Percentiles rank a stretch among this genome's conserved stretches.
Evolutionary conservation across 1,140 invertebrate species (phyloP).

Genomic region (Drosophila murphyi): DNA sequence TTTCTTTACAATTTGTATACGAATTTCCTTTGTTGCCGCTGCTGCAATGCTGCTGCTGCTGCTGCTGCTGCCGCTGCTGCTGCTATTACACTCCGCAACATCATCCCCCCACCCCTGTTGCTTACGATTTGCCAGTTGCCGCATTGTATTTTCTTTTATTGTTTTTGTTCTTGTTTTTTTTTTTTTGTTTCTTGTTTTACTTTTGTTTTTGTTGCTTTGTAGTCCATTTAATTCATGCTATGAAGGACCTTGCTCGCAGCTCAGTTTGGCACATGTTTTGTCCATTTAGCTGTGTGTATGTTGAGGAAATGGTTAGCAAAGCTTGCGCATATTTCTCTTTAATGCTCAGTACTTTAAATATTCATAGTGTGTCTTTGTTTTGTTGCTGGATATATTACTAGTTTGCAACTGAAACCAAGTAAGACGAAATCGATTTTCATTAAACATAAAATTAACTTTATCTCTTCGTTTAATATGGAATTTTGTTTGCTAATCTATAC

Average conservation of each 20-base stretch:
- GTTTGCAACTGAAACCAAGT: background rate
- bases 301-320: constrained; percentile 59
- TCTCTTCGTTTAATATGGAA: background rate
- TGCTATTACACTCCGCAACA: background rate
- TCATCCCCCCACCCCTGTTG: constrained; percentile 15
- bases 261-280: constrained; percentile 67
- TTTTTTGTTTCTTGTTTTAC: constrained; percentile 24
- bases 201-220: constrained; percentile 69
- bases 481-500: background rate
- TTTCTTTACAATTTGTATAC: constrained; percentile 83
- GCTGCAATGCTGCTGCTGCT: constrained; percentile 10
- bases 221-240: constrained; percentile 79
- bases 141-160: constrained; percentile 52
- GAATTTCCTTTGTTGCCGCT: constrained; percentile 61
- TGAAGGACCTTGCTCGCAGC: constrained; percentile 54
- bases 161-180: constrained; percentile 26
- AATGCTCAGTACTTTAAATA: constrained; percentile 21
- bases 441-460: background rate
- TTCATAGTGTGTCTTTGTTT: constrained; percentile 10
- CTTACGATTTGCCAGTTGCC: constrained; percentile 63
- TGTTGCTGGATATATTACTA: background rate
- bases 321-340: constrained; percentile 76
- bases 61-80: constrained; percentile 18
- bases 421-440: background rate
- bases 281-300: constrained; percentile 53